Evolutionary conservation across 2,888 invertebrate species (phyloP).

Genomic region (Microplitis manilae): DNA sequence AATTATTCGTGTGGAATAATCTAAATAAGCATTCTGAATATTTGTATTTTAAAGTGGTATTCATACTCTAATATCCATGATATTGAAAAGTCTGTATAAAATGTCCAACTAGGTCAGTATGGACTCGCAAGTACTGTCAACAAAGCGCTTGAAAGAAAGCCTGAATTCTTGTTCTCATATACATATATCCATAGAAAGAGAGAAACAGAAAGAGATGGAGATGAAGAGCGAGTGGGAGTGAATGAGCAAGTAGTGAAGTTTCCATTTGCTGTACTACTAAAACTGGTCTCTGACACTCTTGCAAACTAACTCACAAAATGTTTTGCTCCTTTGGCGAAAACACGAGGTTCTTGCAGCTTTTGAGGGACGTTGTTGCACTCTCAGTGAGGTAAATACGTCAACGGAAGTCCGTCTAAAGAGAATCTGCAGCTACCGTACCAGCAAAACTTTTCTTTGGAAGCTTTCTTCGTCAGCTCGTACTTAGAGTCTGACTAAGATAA

Average conservation of each 20-base stretch:
- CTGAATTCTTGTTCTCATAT: constrained; percentile 2
- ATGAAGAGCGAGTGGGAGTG: constrained; percentile 58
- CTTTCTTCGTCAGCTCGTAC: not conserved
- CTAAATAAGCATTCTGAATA: not conserved
- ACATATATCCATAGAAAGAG: not conserved
- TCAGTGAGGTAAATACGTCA: constrained; percentile 54
- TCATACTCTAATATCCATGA: constrained; percentile 20
- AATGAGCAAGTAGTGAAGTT: constrained; percentile 41
- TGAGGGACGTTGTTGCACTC: constrained; percentile 18
- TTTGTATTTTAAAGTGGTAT: not conserved
- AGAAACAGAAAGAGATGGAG: constrained; percentile 37
- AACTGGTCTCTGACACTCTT: constrained; percentile 36
- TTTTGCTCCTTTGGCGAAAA: constrained; percentile 62
- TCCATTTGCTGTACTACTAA: constrained; percentile 14
- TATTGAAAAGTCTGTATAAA: constrained; percentile 16
- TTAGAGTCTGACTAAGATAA: not conserved
- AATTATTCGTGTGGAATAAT: not conserved
- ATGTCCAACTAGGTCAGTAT: constrained; percentile 12
- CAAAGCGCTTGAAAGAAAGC: constrained; percentile 15
- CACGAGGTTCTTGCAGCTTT: constrained; percentile 58
- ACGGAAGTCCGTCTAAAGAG: constrained; percentile 24
- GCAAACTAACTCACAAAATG: constrained; percentile 49
- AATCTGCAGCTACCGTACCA: not conserved
- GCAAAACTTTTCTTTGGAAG: constrained; percentile 21
- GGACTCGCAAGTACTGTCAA: constrained; percentile 14